A percentile compares a stretch with the other conserved stretches of the same genome.
Conservation (phyloP, 2,797 vertebrate species). For the Anguilla megastoma region DNA sequence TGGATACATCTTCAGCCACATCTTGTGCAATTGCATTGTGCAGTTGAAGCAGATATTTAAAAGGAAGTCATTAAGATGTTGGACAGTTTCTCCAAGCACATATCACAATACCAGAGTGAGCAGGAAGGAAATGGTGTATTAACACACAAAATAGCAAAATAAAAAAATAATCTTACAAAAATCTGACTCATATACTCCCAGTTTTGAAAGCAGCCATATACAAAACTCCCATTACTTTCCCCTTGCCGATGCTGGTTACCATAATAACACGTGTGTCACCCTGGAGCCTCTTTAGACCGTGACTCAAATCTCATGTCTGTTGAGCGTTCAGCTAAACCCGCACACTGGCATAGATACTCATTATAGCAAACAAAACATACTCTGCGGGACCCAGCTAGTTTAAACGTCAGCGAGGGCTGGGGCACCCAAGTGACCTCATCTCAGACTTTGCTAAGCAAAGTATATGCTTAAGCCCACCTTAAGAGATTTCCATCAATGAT, state of each 20-base stretch:
- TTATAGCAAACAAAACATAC: slow-evolving; percentile 7
- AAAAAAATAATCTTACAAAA: neutral
- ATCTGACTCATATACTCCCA: neutral
- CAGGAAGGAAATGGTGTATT: neutral
- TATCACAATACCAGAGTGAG: neutral
- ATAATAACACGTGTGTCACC: neutral
- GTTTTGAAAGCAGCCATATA: neutral
- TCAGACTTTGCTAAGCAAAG: neutral
- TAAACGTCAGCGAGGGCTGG: neutral
- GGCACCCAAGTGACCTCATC: neutral
- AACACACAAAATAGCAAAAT: neutral
- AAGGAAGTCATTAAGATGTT: neutral
- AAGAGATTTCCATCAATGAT: slow-evolving; percentile 2
- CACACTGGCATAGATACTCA: neutral
- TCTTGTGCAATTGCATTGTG: neutral
- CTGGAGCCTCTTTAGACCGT: neutral
- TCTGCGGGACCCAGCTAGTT: neutral
- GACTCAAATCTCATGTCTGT: neutral
- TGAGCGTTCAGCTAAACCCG: neutral
- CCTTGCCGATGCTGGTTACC: neutral
- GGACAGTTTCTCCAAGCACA: neutral
- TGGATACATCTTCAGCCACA: neutral
- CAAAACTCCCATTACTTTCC: neutral
- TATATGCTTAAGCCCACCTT: slow-evolving; percentile 8
- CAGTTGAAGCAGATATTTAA: neutral